Base-by-base conservation (phyloP, 2,113 vertebrate genomes). In the Nematolebias whitei region DNA sequence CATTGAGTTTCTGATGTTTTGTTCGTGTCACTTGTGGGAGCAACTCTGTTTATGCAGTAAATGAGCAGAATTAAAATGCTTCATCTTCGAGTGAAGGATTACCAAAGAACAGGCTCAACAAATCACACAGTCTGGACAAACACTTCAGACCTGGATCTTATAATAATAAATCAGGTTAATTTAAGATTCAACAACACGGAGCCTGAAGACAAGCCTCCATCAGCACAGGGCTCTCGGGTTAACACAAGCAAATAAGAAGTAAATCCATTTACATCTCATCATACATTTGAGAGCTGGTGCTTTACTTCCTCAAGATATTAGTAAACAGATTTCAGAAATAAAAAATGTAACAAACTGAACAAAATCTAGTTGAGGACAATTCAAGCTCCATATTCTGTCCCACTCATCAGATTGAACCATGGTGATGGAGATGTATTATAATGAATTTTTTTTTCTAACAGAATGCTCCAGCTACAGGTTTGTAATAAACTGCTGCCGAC, bases 191-290 rank as follows among this genome's bases (percentile, higher is more conserved):
- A 13, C 18, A 11, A 12, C 15, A 39, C 1, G 0, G 16, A 32
- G 43, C 13, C 5, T 2, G 32, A 13, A n/a, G 22, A 41, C n/a
- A 39, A 20, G 10, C 16, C 44, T 19, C 22, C 32, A 41, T 62
- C 26, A 62, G 40, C 47, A 1, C 16, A 22, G 32, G 20, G 63
- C 19, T n/a, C 7, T 0, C 3, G 10, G 19, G 35, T 39, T 5
- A 48, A 20, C 13, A 32, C 14, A 6, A 55, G 22, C 6, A 26
- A 16, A 54, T 4, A 45, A 16, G 16, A 7, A 23, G 26, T 1
- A 55, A 55, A 66, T 56, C 8, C 0, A 32, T 22, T 71, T 32
- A 11, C 13, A 18, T 40, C 35, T 20, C 23, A 48, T 68, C 47
- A 55, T 23, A 19, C 18, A 26, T 44, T 69, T 60, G n/a, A 44